Evolutionary conservation across 30 jellyfish, hydroid and myxozoan genomes (phyloP), one percentile per base, ranked within the genome.

Genomic region (Phacellophora camtschatica): DNA sequence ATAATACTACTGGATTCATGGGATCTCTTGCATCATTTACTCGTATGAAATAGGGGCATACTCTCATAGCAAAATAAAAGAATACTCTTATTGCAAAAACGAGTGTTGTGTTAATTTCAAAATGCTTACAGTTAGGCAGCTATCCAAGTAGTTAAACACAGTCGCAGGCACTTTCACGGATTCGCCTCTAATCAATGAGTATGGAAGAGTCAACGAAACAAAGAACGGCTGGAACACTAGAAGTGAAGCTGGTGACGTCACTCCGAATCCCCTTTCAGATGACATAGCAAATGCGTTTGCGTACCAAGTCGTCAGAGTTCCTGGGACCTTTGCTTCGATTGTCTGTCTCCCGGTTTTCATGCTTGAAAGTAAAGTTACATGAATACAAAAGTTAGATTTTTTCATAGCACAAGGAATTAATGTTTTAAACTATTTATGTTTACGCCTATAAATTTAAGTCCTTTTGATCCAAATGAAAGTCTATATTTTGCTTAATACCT

Each of bases 241-340:
- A 33, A 89, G 51, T 41, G 78, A 64, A 5, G 86, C 61, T 3
- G 95, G 77, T 10, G 63, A 20, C 15, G 97, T 75, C 8, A 89
- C 95, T 8, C 97, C 97, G 24, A 89, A 20, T 18, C 97, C 97
- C 3, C 69, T 80, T 5, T 24, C 15, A 28, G 65, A 41, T 24
- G 97, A 89, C 45, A 82, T 50, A 30, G 92, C 97, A 71, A 89
- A 89, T 7, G 94, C 97, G 43, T 82, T 89, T 16, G 97, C 97
- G 49, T 89, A 89, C 97, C 97, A 89, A 23, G 95, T 71, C 10
- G 97, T 89, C 53, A 89, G 34, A 12, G 95, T 81, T 32, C 82
- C 97, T 5, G 97, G 97, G 1, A 89, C 97, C 43, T 50, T 74
- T 8, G 83, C 95, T 32, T 62, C 83, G 11, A 89, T 57, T 32